Evolutionary conservation across 2,797 vertebrate genomes (phyloP).

Genomic region (Cuculus canorus): DNA sequence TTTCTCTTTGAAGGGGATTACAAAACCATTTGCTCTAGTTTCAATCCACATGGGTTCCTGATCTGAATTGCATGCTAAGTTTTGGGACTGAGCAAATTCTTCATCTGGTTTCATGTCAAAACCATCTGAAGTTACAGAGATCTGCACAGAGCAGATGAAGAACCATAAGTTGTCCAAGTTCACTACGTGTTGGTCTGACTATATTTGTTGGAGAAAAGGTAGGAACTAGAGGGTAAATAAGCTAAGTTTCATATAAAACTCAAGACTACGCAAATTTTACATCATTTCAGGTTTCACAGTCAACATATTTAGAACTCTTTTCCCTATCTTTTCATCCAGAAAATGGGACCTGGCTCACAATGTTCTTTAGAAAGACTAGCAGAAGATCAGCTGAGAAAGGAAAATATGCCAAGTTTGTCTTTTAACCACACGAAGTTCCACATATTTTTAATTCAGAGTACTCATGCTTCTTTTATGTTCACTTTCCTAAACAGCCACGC

Average conservation of each 20-base stretch:
- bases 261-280: neutral
- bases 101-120: conserved; percentile 65
- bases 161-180: conserved; percentile 8
- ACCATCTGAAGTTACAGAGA: conserved; percentile 39
- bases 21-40: conserved; percentile 59
- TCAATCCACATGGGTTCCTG: conserved; percentile 27
- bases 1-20: conserved; percentile 63
- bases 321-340: neutral
- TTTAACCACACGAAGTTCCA: neutral
- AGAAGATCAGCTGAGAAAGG: neutral
- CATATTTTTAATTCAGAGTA: neutral
- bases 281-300: conserved; percentile 1
- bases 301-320: neutral
- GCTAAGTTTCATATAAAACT: conserved; percentile 9
- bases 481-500: neutral
- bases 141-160: conserved; percentile 6
- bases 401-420: neutral
- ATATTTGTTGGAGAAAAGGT: neutral
- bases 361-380: neutral
- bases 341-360: neutral
- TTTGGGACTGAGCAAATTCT: conserved; percentile 26
- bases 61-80: conserved; percentile 26
- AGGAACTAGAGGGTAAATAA: neutral
- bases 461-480: neutral
- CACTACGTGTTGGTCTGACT: neutral